Evolutionary conservation across 2,113 vertebrate species (phyloP), one percentile per base, ranked within the genome.

Genomic region (Micromys minutus): DNA sequence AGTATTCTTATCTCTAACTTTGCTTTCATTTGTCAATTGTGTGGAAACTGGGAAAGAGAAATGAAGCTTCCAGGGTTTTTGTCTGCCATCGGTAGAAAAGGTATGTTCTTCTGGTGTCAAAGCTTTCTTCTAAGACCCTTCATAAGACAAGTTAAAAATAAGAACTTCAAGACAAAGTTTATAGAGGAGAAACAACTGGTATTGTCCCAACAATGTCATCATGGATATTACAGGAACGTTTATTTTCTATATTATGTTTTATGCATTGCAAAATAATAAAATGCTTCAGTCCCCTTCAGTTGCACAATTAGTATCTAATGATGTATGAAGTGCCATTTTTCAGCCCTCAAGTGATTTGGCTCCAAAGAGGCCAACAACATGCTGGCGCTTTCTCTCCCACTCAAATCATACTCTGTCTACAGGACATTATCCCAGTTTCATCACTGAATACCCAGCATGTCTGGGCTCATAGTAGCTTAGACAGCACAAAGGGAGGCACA

Each of bases 261-360:
- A 72, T 55, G 74, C 22, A 65, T 50, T 91, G 83, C 52, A 95
- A 97, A 95, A 72, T 90, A 67, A 95, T 76, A 87, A 88, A 96
- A 94, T 84, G 80, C 79, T 84, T 50, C 50, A n/a, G 22, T 42
- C 50, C 94, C 95, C 90, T 95, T 97, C 72, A 75, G 34, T 95
- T 88, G 34, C 92, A 97, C 90, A 97, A 92, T 96, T 97, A 97
- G 90, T 80, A 96, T 93, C 80, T 97, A 96, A 65, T 72, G 84
- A 83, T 69, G 26, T 94, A 94, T 77, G 12, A 72, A 96, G 55
- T 72, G 91, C 0, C 0, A 97, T 93, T 97, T 87, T 87, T 97
- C 96, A 95, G 81, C 81, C 97, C 89, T 97, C 86, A 59, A 95
- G 93, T 84, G 72, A 96, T 94, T 96, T 95, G 93, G 50, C 55